Base-by-base conservation (phyloP, 2,797 vertebrate species). In the Catostomus latipinnis region DNA sequence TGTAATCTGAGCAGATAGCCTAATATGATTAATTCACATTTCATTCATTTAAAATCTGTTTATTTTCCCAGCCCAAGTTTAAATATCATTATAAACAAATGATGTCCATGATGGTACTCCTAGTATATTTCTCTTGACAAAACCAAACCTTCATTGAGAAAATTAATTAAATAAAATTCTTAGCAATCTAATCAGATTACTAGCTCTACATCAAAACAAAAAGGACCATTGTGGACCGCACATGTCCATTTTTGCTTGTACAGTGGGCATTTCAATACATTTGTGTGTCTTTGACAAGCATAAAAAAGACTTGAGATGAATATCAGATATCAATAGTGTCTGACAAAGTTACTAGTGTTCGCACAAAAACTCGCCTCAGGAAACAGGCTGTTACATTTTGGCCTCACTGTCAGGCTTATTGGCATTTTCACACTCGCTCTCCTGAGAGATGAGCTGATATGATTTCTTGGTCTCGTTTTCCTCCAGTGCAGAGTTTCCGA, bases 381-480 rank as follows among this genome's bases (percentile, higher is more conserved):
- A 71, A 63, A 62, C 34, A 34, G 34, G 34, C 43, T 8, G 58
- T 91, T 97, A 99, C 97, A 99, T 99, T 93, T 97, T 98, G 87
- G 95, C 98, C 91, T 99, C 97, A 1, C 91, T 96, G 83, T 97
- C 93, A 12, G 87, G 72, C 8, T 91, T 90, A 83, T 94, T 96
- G 76, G 96, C 95, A 0, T 93, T 92, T 68, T 91, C 92, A 1
- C 81, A 88, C 77, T 98, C 96, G 3, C 92, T 96, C 87, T 97
- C 95, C 89, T 97, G 96, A 12, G 91, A 90, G 83, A 99, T 94
- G 82, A 96, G 93, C 63, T 94, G 95, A 89, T 97, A 99, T 0
- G 96, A 94, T 83, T 97, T 97, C 92, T 96, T 98, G 92, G 93
- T 94, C 85, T 96, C 94, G 0, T 94, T 93, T 88, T 98, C 97